Evolutionary conservation across 2,797 vertebrate species (phyloP).

Genomic region (Propithecus perrieri): DNA sequence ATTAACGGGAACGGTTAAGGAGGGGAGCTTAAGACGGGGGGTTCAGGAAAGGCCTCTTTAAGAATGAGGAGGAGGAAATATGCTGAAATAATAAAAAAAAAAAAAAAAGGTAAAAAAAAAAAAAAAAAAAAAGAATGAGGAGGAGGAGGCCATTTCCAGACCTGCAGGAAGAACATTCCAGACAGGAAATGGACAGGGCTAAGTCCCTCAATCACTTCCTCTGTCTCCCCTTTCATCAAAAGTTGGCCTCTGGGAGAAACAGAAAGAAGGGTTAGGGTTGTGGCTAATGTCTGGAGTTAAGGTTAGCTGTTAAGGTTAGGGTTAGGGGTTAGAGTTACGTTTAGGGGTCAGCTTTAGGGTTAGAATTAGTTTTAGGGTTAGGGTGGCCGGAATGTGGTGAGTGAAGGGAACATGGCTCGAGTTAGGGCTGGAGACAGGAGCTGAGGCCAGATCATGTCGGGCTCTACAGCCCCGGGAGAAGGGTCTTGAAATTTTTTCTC

Average conservation of each 20-base stretch:
- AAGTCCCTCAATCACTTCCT: neutral
- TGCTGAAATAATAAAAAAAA: too few species aligned
- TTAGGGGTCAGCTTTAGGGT: too few species aligned
- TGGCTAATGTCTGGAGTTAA: too few species aligned
- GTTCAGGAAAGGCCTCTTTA: neutral
- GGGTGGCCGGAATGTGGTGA: too few species aligned
- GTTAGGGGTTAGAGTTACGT: neutral
- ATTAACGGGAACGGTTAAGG: too few species aligned
- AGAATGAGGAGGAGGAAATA: neutral
- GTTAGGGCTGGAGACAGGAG: too few species aligned
- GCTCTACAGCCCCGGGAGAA: fast-evolving
- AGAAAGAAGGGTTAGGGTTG: neutral
- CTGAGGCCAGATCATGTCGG: too few species aligned
- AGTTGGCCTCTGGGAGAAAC: neutral
- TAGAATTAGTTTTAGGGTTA: too few species aligned
- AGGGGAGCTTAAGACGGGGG: neutral
- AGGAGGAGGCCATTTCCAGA: neutral
- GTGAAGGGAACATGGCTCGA: too few species aligned
- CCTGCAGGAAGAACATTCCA: neutral
- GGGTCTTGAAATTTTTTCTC: neutral
- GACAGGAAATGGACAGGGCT: neutral
- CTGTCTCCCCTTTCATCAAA: neutral
- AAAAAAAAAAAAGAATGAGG: too few species aligned
- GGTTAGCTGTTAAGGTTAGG: too few species aligned
- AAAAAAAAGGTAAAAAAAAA: too few species aligned